These are phyloP conservation scores for Callyntrura sp. DNA, from an alignment of 2,888 invertebrate genomes.

Conservation along the genomic window DNA sequence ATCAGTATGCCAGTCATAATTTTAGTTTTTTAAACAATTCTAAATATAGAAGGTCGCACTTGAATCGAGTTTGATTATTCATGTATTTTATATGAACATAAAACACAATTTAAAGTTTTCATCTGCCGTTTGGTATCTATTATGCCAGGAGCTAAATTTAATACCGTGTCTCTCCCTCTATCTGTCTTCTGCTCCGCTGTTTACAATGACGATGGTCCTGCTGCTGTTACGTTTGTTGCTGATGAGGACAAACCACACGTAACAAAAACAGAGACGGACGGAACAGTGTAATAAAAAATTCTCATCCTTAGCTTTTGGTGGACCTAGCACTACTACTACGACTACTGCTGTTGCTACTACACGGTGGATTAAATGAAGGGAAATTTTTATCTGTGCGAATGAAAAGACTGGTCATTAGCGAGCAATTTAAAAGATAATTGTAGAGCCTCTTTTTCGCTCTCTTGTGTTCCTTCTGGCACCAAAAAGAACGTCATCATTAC, in stretches of 20 bases:
- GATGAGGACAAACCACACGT: slow-evolving; percentile 9
- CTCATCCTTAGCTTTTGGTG: not conserved
- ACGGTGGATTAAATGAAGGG: slow-evolving; percentile 15
- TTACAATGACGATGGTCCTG: slow-evolving; percentile 21
- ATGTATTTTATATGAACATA: too few species aligned
- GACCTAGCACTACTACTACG: too few species aligned
- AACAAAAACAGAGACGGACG: not conserved
- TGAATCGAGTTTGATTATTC: too few species aligned
- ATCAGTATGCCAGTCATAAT: too few species aligned
- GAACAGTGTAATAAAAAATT: too few species aligned
- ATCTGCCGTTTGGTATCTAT: too few species aligned
- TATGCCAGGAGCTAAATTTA: too few species aligned
- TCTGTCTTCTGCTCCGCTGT: too few species aligned
- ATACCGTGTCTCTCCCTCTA: not conserved
- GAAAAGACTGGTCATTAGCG: slow-evolving; percentile 62
- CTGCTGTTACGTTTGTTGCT: too few species aligned
- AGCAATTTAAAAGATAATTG: slow-evolving; percentile 67
- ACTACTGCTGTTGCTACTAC: not conserved
- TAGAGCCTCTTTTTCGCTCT: slow-evolving; percentile 44
- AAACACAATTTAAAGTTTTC: too few species aligned
- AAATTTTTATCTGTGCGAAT: slow-evolving; percentile 48
- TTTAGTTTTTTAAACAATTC: too few species aligned
- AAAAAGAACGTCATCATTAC: slow-evolving; percentile 47
- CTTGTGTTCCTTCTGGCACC: slow-evolving; percentile 48
- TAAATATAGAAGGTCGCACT: too few species aligned